Percentiles rank a stretch among this genome's conserved stretches.
Conservation (phyloP, 1,140 invertebrate genomes). For the Sesamia nonagrioides region DNA sequence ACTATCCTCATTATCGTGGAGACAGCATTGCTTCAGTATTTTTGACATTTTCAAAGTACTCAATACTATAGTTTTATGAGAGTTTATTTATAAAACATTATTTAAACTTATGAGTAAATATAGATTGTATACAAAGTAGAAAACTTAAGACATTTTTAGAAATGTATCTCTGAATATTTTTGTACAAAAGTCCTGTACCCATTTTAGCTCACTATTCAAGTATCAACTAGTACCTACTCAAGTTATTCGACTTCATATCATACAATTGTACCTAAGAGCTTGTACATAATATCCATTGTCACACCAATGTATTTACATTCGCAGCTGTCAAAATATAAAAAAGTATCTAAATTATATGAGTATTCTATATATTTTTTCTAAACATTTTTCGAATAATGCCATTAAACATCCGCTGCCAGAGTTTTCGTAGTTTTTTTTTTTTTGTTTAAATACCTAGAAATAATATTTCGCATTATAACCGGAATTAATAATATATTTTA, state of each 20-base stretch:
- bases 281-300: conserved; percentile 68
- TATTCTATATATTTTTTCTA: conserved; percentile 78
- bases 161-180: conserved; percentile 81
- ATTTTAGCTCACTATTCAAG: conserved; percentile 51
- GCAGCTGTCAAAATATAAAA: conserved; percentile 51
- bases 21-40: too few species aligned
- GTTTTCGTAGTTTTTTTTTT: background rate
- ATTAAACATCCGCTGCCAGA: conserved; percentile 56
- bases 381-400: conserved; percentile 70
- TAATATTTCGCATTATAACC: background rate
- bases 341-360: conserved; percentile 47
- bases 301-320: conserved; percentile 57
- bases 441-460: background rate
- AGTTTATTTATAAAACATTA: conserved; percentile 2
- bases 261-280: conserved; percentile 75
- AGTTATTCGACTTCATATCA: conserved; percentile 80
- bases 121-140: conserved; percentile 43
- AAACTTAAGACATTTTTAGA: conserved; percentile 43
- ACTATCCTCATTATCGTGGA: too few species aligned
- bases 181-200: conserved; percentile 72
- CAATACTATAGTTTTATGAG: conserved; percentile 31
- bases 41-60: background rate
- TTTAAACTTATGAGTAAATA: conserved; percentile 30
- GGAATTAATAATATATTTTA: background rate
- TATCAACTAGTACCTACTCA: conserved; percentile 76